Evolutionary conservation across 2,888 invertebrate genomes (phyloP).

Genomic region (Agriotes lineatus): DNA sequence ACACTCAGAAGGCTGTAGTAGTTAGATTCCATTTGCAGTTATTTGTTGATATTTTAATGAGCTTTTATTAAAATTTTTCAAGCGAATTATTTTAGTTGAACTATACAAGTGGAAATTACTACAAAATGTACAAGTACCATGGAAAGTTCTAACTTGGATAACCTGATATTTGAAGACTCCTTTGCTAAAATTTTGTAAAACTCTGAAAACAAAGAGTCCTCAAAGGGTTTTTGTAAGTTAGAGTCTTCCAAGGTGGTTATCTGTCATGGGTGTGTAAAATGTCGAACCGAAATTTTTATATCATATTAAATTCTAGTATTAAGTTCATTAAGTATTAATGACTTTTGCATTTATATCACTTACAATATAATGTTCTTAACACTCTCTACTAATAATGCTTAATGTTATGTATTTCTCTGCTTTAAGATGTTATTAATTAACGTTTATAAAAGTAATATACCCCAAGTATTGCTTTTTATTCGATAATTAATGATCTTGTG

Average conservation of each 20-base stretch:
- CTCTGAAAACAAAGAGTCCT: neutral
- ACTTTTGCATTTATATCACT: constrained; percentile 42
- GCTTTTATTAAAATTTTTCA: neutral
- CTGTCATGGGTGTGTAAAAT: neutral
- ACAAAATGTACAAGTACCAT: neutral
- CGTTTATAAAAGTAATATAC: constrained; percentile 18
- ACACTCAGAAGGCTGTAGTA: constrained; percentile 37
- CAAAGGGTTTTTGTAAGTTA: neutral
- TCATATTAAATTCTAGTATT: constrained; percentile 27
- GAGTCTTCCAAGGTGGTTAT: neutral
- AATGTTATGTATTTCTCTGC: constrained; percentile 45
- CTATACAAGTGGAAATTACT: neutral
- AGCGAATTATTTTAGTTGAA: neutral
- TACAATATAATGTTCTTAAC: constrained; percentile 40
- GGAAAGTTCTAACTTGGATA: constrained; percentile 10
- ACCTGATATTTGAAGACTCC: no score
- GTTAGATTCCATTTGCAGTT: constrained; percentile 22
- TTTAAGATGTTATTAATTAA: constrained; percentile 36
- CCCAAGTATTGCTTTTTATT: constrained; percentile 19
- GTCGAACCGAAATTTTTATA: constrained; percentile 26
- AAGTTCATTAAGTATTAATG: constrained; percentile 39
- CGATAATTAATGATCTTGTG: constrained; percentile 32
- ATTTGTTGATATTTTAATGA: constrained; percentile 13
- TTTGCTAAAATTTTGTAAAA: no score
- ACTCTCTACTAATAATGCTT: constrained; percentile 43